Evolutionary conservation across 2,888 invertebrate genomes (phyloP), one percentile per base, ranked within the genome.

Genomic region (Drosophila flavopinicola): DNA sequence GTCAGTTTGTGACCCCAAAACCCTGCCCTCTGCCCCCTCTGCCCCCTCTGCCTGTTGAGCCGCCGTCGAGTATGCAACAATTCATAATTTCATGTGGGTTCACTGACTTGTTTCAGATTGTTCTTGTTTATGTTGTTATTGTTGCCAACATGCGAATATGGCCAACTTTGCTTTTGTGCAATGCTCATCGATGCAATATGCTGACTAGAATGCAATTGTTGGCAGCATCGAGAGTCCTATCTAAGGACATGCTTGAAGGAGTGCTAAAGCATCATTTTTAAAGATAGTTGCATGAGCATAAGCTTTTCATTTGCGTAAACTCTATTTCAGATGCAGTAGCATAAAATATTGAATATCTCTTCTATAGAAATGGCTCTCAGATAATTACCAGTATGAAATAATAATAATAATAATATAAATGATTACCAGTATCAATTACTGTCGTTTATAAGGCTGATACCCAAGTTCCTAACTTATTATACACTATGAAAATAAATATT

Each of bases 31-130:
- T 4, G 35, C 59, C 17, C 24, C 7, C 29, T n/a, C 15, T 6
- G n/a, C 15, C 24, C 9, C 1, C 17, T 13, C 3, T 6, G 9
- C 15, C 7, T 27, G 0, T 10, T 6, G 37, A 65, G 64, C 51
- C 65, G 48, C 65, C 65, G 47, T 59, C 58, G 39, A 68, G 45
- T 63, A 75, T 64, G 64, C 67, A 70, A 66, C 70, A 71, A 66
- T 70, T 80, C 60, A 66, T 57, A 75, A 66, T 75, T 64, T 75
- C 41, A 61, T 63, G 52, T 49, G 52, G 42, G 83, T 75, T 78
- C 78, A 75, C 56, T 85, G 79, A 66, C 76, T 66, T 66, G 49
- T 37, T 44, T 52, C 57, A 39, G 58, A 61, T 57, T 54, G 39
- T 52, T 58, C 56, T 49, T 51, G 1, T 30, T 51, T 35, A 25